These are phyloP conservation scores for Microplitis mediator DNA, from an alignment of 1,140 invertebrate genomes.

Conservation along the genomic window DNA sequence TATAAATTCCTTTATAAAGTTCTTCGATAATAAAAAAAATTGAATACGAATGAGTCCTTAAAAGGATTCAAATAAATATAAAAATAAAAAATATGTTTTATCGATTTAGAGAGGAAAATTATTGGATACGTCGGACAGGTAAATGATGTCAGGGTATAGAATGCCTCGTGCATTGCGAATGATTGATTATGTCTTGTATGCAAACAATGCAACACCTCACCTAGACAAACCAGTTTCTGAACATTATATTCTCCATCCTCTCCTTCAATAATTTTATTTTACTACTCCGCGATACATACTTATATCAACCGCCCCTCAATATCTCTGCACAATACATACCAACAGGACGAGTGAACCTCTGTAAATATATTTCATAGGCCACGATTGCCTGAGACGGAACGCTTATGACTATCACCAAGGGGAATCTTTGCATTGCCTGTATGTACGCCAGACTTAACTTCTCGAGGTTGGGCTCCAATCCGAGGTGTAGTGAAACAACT, in stretches of 20 bases:
- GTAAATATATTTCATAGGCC: background rate
- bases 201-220: slow-evolving; percentile 24
- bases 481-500: background rate
- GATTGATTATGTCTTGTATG: slow-evolving; percentile 7
- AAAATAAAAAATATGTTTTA: background rate
- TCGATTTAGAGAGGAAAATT: background rate
- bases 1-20: too few species aligned
- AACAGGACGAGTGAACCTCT: too few species aligned
- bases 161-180: background rate
- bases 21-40: too few species aligned
- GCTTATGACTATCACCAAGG: background rate
- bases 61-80: background rate
- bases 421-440: background rate
- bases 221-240: slow-evolving; percentile 9
- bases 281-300: background rate
- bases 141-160: background rate
- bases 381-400: background rate
- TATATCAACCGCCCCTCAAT: background rate
- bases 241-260: background rate
- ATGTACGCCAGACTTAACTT: too few species aligned
- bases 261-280: background rate
- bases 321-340: too few species aligned
- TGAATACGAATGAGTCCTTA: background rate
- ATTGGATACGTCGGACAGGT: background rate
- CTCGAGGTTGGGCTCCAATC: too few species aligned